Percentiles rank a stretch among this genome's conserved stretches.
These are phyloP conservation scores for Seriola aureovittata DNA, from an alignment of 2,113 vertebrate species.

Conservation along the genomic window DNA sequence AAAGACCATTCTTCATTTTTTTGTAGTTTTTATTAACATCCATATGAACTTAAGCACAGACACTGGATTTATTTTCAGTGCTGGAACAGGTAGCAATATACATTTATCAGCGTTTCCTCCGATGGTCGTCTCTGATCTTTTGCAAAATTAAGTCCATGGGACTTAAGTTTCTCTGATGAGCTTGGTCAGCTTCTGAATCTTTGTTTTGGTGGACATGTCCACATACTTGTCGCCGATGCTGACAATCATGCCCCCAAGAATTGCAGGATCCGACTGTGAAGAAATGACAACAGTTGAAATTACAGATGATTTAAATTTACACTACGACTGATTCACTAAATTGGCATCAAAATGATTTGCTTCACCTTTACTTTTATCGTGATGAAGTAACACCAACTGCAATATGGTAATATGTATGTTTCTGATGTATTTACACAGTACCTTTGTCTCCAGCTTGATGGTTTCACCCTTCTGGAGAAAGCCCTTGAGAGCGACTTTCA, in stretches of 20 bases:
- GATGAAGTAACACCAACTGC: not conserved
- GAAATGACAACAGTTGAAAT: constrained; percentile 16
- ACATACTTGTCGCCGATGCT: constrained; percentile 95
- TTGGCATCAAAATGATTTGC: not conserved
- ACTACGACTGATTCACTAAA: not conserved
- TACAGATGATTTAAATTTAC: not conserved
- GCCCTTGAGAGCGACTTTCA: constrained; percentile 89
- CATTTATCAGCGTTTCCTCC: constrained; percentile 44
- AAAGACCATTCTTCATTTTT: constrained; percentile 9
- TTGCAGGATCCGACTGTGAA: constrained; percentile 89
- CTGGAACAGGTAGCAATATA: constrained; percentile 66
- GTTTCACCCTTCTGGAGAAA: constrained; percentile 92
- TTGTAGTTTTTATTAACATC: constrained; percentile 77
- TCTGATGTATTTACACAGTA: constrained; percentile 65
- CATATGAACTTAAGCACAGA: constrained; percentile 71
- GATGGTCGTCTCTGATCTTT: constrained; percentile 25
- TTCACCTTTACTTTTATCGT: not conserved
- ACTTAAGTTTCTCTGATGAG: constrained; percentile 88
- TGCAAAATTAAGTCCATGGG: constrained; percentile 77
- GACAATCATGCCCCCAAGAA: constrained; percentile 97
- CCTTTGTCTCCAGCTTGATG: constrained; percentile 93
- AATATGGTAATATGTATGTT: not conserved
- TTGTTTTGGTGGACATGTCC: constrained; percentile 96
- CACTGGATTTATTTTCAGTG: constrained; percentile 64
- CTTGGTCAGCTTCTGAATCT: constrained; percentile 94